A percentile compares a stretch with the other conserved stretches of the same genome.
phyloP scores from a whole-genome alignment of 1,140 invertebrate genomes.

The Vollenhovia emeryi region DNA sequence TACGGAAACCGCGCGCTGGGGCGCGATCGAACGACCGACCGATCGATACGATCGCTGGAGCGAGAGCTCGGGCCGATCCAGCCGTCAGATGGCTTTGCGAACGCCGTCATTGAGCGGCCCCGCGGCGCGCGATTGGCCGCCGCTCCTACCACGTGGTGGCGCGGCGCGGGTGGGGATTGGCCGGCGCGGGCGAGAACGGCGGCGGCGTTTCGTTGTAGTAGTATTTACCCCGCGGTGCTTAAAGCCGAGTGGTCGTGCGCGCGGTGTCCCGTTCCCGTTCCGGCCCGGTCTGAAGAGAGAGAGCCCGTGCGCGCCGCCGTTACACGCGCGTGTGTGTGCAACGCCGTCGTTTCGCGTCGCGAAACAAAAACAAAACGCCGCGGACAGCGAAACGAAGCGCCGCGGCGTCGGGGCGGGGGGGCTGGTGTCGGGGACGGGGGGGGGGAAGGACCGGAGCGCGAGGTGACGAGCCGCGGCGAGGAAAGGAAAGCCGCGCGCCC shows the following conservation, averaged over 20 bases:
- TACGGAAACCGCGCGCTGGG: too few species aligned
- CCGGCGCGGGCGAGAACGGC: conserved; percentile 66
- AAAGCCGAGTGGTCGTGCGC: conserved; percentile 71
- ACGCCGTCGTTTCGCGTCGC: conserved; percentile 6
- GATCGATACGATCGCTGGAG: background rate
- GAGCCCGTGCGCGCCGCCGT: background rate
- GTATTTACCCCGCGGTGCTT: conserved; percentile 76
- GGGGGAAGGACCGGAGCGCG: too few species aligned
- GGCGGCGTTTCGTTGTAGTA: conserved; percentile 77
- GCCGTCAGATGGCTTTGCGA: conserved; percentile 55
- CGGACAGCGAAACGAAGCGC: background rate
- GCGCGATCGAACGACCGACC: conserved; percentile 1
- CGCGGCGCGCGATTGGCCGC: conserved; percentile 69
- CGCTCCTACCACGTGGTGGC: conserved; percentile 72
- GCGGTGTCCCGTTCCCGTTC: too few species aligned
- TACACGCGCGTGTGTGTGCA: background rate
- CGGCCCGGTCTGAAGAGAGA: background rate
- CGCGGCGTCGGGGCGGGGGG: background rate
- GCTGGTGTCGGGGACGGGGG: too few species aligned
- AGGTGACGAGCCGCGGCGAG: too few species aligned
- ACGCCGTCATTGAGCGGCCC: conserved; percentile 15
- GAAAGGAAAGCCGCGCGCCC: too few species aligned
- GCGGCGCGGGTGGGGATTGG: conserved; percentile 75
- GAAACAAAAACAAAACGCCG: background rate
- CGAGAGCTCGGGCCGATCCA: too few species aligned